Base-by-base conservation (phyloP, 1,140 invertebrate species). In the Bombus vancouverensis region DNA sequence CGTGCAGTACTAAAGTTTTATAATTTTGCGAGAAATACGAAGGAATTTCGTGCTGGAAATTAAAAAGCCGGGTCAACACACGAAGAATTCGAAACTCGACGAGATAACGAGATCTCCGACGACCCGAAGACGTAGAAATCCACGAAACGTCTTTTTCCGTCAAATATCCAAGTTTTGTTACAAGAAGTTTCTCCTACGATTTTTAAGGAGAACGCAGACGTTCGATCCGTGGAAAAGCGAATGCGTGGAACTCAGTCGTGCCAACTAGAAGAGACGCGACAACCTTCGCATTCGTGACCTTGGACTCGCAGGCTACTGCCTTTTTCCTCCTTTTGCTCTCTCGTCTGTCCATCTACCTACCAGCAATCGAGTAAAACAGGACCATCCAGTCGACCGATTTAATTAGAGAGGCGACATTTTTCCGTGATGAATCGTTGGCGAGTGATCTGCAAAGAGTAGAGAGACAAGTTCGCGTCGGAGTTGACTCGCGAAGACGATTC, bases 241-340 rank as follows among this genome's bases (percentile, higher is more conserved):
- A 53, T 37, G 86, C 83, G 78, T n/a, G 68, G 65, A 78, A 92
- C 89, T 89, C 72, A 77, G 81, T 79, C 86, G 82, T 47, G 66
- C 86, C 57, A 68, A 81, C 85, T 86, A 74, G 87, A 75, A 86
- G 74, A 91, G 74, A 92, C 86, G 1, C 93, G 92, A 93, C 92
- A 92, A 94, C 93, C 94, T 94, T 93, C 92, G 91, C 86, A 90
- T 92, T 93, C 89, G 81, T 92, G 93, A 94, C 94, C 94, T 94
- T 95, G 94, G 92, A 88, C 85, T 91, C 89, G 87, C 85, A 71
- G 83, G 85, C 70, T 83, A 83, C 72, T 77, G 74, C 42, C 65
- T 53, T 70, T 32, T 53, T 47, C 34, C 44, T 37, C 34, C 39
- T 37, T 71, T 71, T 73, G 66, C 79, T 42, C 37, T 42, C 68